Evolutionary conservation across 2,113 vertebrate genomes (phyloP), one percentile per base, ranked within the genome.

Genomic region (Enhydra lutris): DNA sequence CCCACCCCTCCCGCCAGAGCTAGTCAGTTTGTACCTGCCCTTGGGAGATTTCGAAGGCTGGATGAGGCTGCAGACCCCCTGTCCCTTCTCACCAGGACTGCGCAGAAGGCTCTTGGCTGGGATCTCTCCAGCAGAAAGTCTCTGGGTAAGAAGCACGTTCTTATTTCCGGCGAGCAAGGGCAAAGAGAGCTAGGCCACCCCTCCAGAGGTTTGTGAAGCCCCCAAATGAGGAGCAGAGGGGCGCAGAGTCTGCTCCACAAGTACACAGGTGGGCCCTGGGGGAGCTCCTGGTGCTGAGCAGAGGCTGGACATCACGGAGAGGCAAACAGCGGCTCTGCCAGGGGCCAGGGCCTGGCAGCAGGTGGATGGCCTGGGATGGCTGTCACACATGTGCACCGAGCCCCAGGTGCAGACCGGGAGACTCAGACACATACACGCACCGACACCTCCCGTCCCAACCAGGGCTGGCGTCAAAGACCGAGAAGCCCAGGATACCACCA

Each of bases 331-430:
- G 50, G 65, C 18, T 57, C 4, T 0, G 39, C 82, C 15, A 6
- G 10, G 17, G 42, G 20, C 55, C 82, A 36, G 85, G 31, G 29
- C 15, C 29, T 24, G 6, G n/a, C 42, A 82, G 55, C 29, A 20
- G 34, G 52, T 7, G n/a, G 34, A 15, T 0, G 20, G 59, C 39
- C 7, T 3, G 10, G 73, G 73, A 14, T 14, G 21, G 67, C 20
- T 47, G 11, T 12, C 13, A 11, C 20, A 14, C 1, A 20, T 4
- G 4, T 21, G 11, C 34, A 4, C 4, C 11, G 10, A 36, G 65
- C 65, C 73, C 83, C 91, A 91, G 76, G 57, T 24, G 29, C 69
- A 89, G n/a, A 57, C 3, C 31, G 0, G 0, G 11, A 93, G 74
- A 85, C 1, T 2, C 4, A 73, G 55, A 88, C 26, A 36, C 45